Conservation (phyloP, 2,888 invertebrate species). For the Urechis unicinctus region DNA sequence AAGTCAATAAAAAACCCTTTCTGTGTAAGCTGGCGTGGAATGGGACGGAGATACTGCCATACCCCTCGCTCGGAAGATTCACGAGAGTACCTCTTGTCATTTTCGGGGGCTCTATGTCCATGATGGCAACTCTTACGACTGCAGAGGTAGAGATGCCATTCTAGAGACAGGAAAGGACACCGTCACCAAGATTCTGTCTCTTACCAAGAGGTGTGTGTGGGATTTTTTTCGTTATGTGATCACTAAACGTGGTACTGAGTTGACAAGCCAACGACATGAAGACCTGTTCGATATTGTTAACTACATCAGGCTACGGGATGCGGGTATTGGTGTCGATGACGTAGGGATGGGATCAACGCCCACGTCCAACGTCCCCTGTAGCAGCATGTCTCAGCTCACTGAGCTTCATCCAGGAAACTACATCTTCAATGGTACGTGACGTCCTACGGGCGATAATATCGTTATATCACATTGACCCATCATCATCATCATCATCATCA, state of each 20-base stretch:
- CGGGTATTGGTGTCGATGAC: conserved; percentile 25
- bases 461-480: too few relatives aligned
- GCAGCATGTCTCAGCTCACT: conserved; percentile 30
- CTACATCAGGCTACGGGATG: conserved; percentile 23
- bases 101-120: conserved; percentile 41
- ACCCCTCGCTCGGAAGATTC: conserved; percentile 17
- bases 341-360: conserved; percentile 47
- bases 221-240: background rate
- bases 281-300: background rate
- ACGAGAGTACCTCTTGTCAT: conserved; percentile 2
- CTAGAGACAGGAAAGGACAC: conserved; percentile 20
- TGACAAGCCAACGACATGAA: too few relatives aligned
- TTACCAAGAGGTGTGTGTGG: conserved; percentile 24
- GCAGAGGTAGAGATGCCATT: conserved; percentile 17
- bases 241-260: too few relatives aligned
- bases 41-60: conserved; percentile 51
- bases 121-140: conserved; percentile 34
- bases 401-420: conserved; percentile 51
- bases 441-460: background rate
- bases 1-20: too few relatives aligned
- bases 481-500: too few relatives aligned
- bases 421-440: conserved; percentile 46
- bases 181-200: conserved; percentile 20
- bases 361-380: conserved; percentile 34
- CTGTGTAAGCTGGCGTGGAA: conserved; percentile 25